These are phyloP conservation scores for Lasioglossum morio DNA, from an alignment of 2,888 invertebrate genomes.

Conservation along the genomic window DNA sequence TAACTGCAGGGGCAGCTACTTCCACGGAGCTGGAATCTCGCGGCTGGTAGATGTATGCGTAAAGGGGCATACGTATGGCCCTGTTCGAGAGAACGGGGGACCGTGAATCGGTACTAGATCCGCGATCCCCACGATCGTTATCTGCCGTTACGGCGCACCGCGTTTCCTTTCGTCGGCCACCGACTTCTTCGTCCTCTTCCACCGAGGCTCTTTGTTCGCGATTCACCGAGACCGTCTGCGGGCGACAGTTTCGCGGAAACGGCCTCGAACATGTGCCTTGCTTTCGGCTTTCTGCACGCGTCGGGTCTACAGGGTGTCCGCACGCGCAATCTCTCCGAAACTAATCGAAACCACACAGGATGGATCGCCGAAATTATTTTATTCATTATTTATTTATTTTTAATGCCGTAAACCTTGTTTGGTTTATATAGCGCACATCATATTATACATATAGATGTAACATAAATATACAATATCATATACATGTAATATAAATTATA, in stretches of 20 bases:
- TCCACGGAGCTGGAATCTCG: constrained; percentile 76
- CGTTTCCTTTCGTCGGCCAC: constrained; percentile 69
- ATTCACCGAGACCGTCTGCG: constrained; percentile 23
- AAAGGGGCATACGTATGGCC: constrained; percentile 59
- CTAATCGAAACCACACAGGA: not conserved
- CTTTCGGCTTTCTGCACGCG: constrained; percentile 18
- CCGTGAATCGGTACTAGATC: constrained; percentile 67
- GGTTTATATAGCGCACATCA: too few relatives aligned
- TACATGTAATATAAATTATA: too few relatives aligned
- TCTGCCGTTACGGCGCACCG: constrained; percentile 61
- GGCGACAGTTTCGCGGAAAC: constrained; percentile 59
- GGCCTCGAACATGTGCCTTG: constrained; percentile 27
- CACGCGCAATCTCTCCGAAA: not conserved
- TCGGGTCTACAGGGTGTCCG: constrained; percentile 2
- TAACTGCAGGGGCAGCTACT: constrained; percentile 79
- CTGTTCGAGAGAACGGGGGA: constrained; percentile 46
- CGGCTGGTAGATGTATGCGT: constrained; percentile 56
- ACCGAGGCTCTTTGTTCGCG: constrained; percentile 44
- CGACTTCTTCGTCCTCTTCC: constrained; percentile 49
- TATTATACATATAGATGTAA: too few relatives aligned
- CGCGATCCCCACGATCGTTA: constrained; percentile 68
- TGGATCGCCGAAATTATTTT: not conserved
- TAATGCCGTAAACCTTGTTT: too few relatives aligned
- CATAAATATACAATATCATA: too few relatives aligned
- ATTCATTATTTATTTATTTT: too few relatives aligned